Conservation (phyloP, 2,888 invertebrate genomes). For the Tryphoninae sp. region DNA sequence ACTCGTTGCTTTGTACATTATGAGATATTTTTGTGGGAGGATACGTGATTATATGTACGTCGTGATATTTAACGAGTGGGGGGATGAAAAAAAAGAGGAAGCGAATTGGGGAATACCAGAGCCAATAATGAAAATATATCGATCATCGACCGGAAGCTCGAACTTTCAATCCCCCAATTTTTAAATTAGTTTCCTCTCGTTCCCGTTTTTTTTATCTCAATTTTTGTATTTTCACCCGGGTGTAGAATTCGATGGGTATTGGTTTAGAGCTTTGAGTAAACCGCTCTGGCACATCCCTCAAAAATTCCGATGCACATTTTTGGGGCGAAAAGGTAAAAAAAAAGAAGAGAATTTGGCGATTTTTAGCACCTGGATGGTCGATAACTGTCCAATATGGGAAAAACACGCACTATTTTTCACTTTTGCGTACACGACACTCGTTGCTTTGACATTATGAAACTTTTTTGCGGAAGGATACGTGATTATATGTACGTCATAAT, state of each 20-base stretch:
- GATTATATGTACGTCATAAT: not conserved
- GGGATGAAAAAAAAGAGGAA: not conserved
- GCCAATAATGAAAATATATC: not conserved
- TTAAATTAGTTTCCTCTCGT: not conserved
- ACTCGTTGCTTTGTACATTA: not conserved
- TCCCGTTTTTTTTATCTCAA: not conserved
- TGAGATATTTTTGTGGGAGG: not conserved
- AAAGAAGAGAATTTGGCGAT: no score
- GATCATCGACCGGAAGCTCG: constrained; percentile 9
- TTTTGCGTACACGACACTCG: not conserved
- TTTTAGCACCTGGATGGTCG: not conserved
- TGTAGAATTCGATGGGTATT: not conserved
- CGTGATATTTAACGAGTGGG: not conserved
- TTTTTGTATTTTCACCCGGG: not conserved
- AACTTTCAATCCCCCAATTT: not conserved
- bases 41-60: not conserved
- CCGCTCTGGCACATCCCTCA: not conserved
- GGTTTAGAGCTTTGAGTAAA: not conserved
- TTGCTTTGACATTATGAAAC: not conserved
- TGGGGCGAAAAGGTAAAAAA: no score
- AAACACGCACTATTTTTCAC: not conserved
- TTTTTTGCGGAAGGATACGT: not conserved
- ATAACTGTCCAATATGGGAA: not conserved
- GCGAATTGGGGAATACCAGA: not conserved
- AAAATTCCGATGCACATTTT: not conserved